Evolutionary conservation across 2,888 invertebrate genomes (phyloP).

Genomic region (Pseudococcus longispinus): DNA sequence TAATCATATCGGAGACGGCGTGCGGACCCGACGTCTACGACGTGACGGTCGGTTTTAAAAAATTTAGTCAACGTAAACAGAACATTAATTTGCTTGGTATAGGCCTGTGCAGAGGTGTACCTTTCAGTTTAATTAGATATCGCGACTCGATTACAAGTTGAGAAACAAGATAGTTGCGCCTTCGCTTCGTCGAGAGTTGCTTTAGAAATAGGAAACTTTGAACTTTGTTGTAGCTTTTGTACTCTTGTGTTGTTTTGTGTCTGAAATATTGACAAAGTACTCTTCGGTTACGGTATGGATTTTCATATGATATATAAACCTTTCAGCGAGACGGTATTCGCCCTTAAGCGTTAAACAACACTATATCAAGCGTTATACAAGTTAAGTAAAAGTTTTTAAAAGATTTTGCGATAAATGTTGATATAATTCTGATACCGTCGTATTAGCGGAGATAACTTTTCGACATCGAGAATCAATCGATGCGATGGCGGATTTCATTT

Average conservation of each 20-base stretch:
- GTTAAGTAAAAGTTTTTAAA: constrained; percentile 11
- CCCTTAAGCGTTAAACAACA: constrained; percentile 10
- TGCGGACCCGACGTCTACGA: neutral
- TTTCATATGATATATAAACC: constrained; percentile 30
- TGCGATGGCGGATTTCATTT: neutral
- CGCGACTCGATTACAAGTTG: constrained; percentile 24
- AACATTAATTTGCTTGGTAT: neutral
- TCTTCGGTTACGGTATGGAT: constrained; percentile 34
- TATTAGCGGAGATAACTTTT: neutral
- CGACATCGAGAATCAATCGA: neutral
- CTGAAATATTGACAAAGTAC: constrained; percentile 44
- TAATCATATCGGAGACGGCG: neutral
- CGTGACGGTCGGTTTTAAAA: neutral
- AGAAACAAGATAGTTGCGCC: constrained; percentile 25
- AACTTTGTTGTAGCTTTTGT: constrained; percentile 22
- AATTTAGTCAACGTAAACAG: constrained; percentile 27
- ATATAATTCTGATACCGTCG: constrained; percentile 20
- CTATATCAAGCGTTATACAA: neutral
- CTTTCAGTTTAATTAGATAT: constrained; percentile 24
- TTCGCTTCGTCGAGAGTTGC: neutral
- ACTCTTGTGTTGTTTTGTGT: neutral
- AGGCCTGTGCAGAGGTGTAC: neutral
- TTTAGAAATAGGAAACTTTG: constrained; percentile 22
- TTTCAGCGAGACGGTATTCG: neutral
- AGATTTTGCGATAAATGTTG: constrained; percentile 6